Evolutionary conservation across 2,113 vertebrate genomes (phyloP), one percentile per base, ranked within the genome.

Genomic region (Fregata magnificens): DNA sequence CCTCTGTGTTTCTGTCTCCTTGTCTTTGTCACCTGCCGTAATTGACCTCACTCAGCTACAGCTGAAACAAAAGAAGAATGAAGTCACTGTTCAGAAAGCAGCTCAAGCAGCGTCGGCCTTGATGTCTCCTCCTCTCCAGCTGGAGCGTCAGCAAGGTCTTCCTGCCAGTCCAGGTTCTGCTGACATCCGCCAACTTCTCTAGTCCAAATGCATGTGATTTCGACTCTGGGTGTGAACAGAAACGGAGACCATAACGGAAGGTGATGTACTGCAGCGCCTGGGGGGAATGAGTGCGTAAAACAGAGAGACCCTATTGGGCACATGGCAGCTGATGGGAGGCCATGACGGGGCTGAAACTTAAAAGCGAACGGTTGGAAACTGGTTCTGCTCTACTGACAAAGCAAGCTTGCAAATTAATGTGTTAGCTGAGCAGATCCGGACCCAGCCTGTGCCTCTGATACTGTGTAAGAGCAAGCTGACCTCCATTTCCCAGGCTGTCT

Each of bases 81-180:
- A 79, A 83, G 89, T 13, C 10, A 22, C 38, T 88, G 95, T 76
- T 95, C 86, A 91, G 91, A 82, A 79, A 92, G 77, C 76, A 93
- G 90, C 56, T 77, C 65, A 77, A 38, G n/a, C 76, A 86, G 78
- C 11, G 42, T 50, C 11, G 71, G 89, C 67, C 96, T 90, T 53
- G 93, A 74, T 87, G 89, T 70, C 96, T 94, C 93, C 95, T 95
- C 92, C 95, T 97, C 94, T 96, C 62, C 74, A 77, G 26, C 52
- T 1, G 0, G 36, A 72, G 71, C 4, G 0, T 56, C 74, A 82
- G 61, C 45, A 12, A 79, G 28, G 77, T 65, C 88, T 87, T 66
- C 38, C 62, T 85, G 58, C n/a, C 50, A 12, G 58, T 44, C 90
- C 81, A 22, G 18, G 29, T 36, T 85, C 73, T 52, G 74, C 93